phyloP scores from a whole-genome alignment of 2,888 invertebrate species.

The Aquatica leii region DNA sequence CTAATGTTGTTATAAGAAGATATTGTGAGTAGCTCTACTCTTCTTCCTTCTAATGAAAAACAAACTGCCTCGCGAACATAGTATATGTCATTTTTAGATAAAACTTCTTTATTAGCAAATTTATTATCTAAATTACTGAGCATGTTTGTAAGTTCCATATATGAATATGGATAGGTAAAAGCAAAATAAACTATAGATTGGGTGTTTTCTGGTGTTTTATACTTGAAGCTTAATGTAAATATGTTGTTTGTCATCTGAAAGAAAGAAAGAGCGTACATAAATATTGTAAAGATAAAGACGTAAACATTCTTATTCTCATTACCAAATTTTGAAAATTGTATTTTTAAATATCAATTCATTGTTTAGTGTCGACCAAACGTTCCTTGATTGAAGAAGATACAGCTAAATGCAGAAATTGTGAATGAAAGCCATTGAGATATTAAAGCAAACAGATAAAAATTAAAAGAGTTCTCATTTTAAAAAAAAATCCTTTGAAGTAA shows the following conservation, averaged over 20 bases:
- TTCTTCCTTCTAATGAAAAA: slow-evolving; percentile 78
- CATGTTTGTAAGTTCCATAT: slow-evolving; percentile 79
- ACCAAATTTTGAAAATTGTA: no score
- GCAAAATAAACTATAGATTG: slow-evolving; percentile 84
- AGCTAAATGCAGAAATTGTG: no score
- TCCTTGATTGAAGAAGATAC: no score
- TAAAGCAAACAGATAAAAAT: no score
- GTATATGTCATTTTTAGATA: slow-evolving; percentile 75
- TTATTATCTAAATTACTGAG: slow-evolving; percentile 73
- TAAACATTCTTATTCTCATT: no score
- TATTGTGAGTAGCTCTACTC: slow-evolving; percentile 85
- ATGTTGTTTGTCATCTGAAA: slow-evolving; percentile 75
- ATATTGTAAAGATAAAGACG: no score
- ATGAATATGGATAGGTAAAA: slow-evolving; percentile 91
- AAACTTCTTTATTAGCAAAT: slow-evolving; percentile 61
- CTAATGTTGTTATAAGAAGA: slow-evolving; percentile 82
- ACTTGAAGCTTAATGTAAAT: slow-evolving; percentile 79
- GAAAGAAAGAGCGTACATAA: slow-evolving; percentile 42
- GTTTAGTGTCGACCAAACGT: no score
- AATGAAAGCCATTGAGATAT: no score
- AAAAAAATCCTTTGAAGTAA: no score
- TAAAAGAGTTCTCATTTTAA: no score
- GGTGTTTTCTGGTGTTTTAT: slow-evolving; percentile 73
- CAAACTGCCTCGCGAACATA: slow-evolving; percentile 84
- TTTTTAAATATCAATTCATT: no score